Percentiles rank a stretch among this genome's conserved stretches.
These are phyloP conservation scores for Amphipoea lucens DNA, from an alignment of 2,888 invertebrate species.

Conservation along the genomic window DNA sequence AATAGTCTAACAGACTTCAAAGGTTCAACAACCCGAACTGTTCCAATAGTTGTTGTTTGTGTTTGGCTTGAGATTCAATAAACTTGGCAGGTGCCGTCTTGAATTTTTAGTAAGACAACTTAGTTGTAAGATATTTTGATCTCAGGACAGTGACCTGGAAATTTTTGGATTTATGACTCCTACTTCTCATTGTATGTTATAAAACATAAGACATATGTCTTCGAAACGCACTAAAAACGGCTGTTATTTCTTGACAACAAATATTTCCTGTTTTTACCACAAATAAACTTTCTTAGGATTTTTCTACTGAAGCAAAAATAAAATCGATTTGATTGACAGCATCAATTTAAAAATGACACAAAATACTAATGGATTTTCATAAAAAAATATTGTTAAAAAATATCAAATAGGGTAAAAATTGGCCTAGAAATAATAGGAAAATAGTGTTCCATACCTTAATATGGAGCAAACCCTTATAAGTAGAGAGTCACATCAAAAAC, in stretches of 20 bases:
- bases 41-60: neutral
- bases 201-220: neutral
- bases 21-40: neutral
- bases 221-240: neutral
- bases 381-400: neutral
- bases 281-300: neutral
- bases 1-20: neutral
- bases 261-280: neutral
- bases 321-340: neutral
- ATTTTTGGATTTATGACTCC: neutral
- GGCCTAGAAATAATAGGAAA: too few species aligned
- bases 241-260: neutral
- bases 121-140: neutral
- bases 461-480: neutral
- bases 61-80: neutral
- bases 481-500: neutral
- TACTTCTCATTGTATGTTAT: neutral
- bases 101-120: neutral
- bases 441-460: neutral
- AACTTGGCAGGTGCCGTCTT: neutral
- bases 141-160: neutral
- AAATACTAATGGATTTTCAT: neutral
- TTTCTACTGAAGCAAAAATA: neutral
- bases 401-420: neutral
- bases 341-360: neutral